A percentile compares a stretch with the other conserved stretches of the same genome.
Conservation (phyloP, 2,797 vertebrate genomes). For the Chromobotia macracanthus region DNA sequence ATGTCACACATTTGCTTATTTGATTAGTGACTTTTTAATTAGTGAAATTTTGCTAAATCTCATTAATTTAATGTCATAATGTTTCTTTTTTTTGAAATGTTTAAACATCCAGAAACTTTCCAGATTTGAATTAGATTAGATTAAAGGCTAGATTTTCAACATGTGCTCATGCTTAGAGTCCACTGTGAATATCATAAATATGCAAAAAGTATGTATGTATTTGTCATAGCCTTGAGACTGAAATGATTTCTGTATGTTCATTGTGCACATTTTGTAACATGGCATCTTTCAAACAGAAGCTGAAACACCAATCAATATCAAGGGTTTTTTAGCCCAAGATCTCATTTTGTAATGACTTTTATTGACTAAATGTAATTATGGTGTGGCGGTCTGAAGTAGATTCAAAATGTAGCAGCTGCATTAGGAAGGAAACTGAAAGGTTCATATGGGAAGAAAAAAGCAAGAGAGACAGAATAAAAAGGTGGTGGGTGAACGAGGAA, state of each 20-base stretch:
- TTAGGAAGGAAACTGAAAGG: constrained; percentile 64
- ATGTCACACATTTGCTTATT: too few relatives aligned
- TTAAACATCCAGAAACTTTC: too few relatives aligned
- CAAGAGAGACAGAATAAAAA: constrained; percentile 49
- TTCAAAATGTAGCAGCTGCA: constrained; percentile 66
- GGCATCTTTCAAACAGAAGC: constrained; percentile 39
- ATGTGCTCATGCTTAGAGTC: not conserved
- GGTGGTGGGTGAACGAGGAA: constrained; percentile 41
- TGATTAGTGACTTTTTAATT: too few relatives aligned
- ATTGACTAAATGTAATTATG: constrained; percentile 52
- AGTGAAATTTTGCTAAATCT: too few relatives aligned
- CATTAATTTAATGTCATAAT: too few relatives aligned
- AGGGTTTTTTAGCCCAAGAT: constrained; percentile 24
- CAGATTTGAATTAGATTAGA: too few relatives aligned
- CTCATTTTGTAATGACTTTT: constrained; percentile 52
- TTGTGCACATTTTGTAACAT: constrained; percentile 23
- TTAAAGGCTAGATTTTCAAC: too few relatives aligned
- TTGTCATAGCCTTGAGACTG: not conserved
- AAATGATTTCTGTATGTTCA: not conserved
- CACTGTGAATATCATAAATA: not conserved
- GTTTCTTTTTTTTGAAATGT: too few relatives aligned
- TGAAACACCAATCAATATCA: constrained; percentile 26
- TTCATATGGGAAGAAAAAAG: not conserved
- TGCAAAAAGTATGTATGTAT: not conserved
- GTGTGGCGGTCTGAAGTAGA: constrained; percentile 44